Base-by-base conservation (phyloP, 2,797 vertebrate species). In the Cyprinella venusta region DNA sequence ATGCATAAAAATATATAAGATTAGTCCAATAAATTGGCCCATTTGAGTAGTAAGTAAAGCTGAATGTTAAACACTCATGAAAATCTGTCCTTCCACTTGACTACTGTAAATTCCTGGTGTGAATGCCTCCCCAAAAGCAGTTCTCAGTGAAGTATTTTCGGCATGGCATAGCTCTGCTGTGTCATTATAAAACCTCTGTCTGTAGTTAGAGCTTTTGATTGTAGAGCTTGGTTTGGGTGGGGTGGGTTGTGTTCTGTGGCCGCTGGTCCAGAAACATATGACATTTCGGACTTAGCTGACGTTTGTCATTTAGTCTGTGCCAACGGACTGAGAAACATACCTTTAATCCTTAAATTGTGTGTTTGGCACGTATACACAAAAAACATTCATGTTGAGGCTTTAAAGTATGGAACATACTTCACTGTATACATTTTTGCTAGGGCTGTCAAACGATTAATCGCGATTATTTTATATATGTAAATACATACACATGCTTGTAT, bases 171-270 rank as follows among this genome's bases (percentile, higher is more conserved):
- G 81, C 85, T 48, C 59, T 70, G 70, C 91, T 90, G 91, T 95
- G 92, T 95, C 90, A 95, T 95, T 94, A 95, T 79, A 83, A 85
- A 64, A 89, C 65, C 78, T 84, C 64, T 18, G 70, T 90, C 94
- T 94, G 89, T 95, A 91, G 92, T 95, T 95, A 94, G 92, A 83
- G 85, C 88, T 19, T 54, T 48, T 91, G 92, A 93, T 94, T 93
- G 93, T 64, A 93, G 92, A 92, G 90, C 56, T 42, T 85, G 82
- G 76, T 70, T 63, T 76, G 86, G 88, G 86, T 67, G 76, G 86
- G 79, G 86, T 82, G 80, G 85, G 76, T 83, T 86, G 84, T 63
- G 79, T 79, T 79, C 76, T 77, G 84, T 71, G 87, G 82, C 71
- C 59, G n/a, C 50, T 3, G 38, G 76, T 76, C 79, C 54, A 40